Conservation (phyloP, 2,888 invertebrate genomes). For the Maniola hyperantus region DNA sequence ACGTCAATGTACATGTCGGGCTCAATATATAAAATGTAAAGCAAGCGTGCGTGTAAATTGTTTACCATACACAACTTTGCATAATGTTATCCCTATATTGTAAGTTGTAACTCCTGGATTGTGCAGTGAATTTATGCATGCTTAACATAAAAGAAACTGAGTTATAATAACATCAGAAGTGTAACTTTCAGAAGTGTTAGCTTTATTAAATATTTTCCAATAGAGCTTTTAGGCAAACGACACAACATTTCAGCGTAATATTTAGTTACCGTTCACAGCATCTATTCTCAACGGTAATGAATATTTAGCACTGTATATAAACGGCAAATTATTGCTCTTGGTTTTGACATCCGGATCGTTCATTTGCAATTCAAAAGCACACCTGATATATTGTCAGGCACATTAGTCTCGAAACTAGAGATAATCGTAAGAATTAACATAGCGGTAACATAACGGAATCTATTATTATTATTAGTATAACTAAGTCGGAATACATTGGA, state of each 20-base stretch:
- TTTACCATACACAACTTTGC: slow-evolving; percentile 6
- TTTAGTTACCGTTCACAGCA: slow-evolving; percentile 33
- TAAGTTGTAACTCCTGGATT: slow-evolving; percentile 7
- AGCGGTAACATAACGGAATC: slow-evolving; percentile 10
- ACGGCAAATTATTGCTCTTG: slow-evolving; percentile 44
- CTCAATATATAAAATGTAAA: slow-evolving; percentile 12
- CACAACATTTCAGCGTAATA: slow-evolving; percentile 29
- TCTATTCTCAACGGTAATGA: slow-evolving; percentile 41
- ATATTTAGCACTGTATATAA: slow-evolving; percentile 44
- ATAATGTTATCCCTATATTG: slow-evolving; percentile 16
- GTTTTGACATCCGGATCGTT: slow-evolving; percentile 44
- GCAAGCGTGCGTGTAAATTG: slow-evolving; percentile 24
- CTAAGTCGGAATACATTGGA: background rate
- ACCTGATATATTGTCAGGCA: slow-evolving; percentile 40
- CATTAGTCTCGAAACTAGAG: slow-evolving; percentile 33
- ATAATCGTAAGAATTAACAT: slow-evolving; percentile 19
- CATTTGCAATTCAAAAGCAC: slow-evolving; percentile 44
- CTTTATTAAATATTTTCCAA: slow-evolving; percentile 30
- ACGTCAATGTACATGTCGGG: slow-evolving; percentile 28
- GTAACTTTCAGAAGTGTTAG: background rate
- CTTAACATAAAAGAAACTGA: background rate
- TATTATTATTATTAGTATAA: background rate
- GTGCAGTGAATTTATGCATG: background rate
- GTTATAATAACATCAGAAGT: background rate
- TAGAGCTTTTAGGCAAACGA: slow-evolving; percentile 29